A percentile compares a stretch with the other conserved stretches of the same genome.
Conservation (phyloP, 2,113 vertebrate species). For the Aptenodytes forsteri region DNA sequence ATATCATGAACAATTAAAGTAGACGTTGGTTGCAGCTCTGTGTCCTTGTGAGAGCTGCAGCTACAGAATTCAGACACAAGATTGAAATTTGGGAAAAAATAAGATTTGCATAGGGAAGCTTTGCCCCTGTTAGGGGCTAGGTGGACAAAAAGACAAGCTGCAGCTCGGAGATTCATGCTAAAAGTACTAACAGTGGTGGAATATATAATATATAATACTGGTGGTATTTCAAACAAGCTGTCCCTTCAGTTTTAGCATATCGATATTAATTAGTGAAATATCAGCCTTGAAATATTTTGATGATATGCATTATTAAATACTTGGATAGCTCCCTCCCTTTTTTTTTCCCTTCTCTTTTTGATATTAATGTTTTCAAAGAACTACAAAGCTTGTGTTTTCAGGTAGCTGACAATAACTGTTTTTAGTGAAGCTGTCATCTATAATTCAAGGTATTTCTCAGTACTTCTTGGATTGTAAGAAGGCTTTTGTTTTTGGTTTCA, state of each 20-base stretch:
- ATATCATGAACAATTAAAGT: neutral
- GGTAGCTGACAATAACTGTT: neutral
- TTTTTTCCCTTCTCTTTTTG: neutral
- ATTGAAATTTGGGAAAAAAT: neutral
- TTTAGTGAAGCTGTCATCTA: conserved; percentile 26
- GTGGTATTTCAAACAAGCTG: neutral
- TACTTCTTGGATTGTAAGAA: neutral
- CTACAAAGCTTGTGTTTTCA: neutral
- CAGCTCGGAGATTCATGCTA: fast-evolving
- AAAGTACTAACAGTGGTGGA: neutral
- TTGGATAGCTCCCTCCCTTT: neutral
- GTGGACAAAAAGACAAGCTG: neutral
- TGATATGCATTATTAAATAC: neutral
- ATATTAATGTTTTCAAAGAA: neutral
- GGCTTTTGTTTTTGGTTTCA: neutral
- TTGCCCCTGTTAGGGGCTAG: neutral
- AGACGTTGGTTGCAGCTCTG: neutral
- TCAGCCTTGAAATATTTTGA: neutral
- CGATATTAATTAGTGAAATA: neutral
- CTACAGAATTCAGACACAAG: neutral
- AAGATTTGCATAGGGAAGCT: neutral
- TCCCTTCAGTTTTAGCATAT: neutral
- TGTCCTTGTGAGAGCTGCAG: neutral
- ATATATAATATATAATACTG: too few species aligned
- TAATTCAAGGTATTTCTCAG: neutral